Evolutionary conservation across 2,113 vertebrate genomes (phyloP).

Genomic region (Oreochromis aureus): DNA sequence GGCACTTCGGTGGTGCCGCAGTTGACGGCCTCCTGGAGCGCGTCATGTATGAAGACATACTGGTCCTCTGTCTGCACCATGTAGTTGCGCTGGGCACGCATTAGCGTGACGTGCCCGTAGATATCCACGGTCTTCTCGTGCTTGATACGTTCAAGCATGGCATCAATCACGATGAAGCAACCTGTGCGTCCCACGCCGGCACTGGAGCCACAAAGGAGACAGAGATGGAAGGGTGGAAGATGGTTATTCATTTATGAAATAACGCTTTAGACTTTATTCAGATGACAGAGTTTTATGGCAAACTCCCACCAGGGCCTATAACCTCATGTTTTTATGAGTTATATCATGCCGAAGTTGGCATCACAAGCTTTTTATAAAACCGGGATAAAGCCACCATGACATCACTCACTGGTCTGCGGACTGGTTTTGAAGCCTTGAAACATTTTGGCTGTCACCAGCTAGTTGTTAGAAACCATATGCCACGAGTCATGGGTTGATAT

Average conservation of each 20-base stretch:
- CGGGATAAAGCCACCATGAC: neutral
- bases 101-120: conserved; percentile 97
- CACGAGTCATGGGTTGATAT: neutral
- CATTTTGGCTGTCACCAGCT: neutral
- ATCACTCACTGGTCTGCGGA: neutral
- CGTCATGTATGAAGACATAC: conserved; percentile 98
- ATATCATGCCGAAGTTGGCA: neutral
- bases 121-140: conserved; percentile 99
- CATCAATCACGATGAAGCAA: conserved; percentile 99
- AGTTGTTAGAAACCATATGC: neutral
- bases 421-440: neutral
- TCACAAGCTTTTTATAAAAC: neutral
- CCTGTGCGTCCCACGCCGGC: conserved; percentile 97
- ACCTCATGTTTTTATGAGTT: neutral
- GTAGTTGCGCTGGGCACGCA: conserved; percentile 98
- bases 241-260: neutral
- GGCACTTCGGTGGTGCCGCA: conserved; percentile 99
- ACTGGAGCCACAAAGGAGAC: conserved; percentile 62
- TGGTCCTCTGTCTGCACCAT: conserved; percentile 99
- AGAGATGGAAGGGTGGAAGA: neutral
- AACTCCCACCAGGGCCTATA: neutral
- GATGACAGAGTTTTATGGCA: neutral
- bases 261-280: neutral
- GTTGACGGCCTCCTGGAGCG: conserved; percentile 95
- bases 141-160: conserved; percentile 98